Evolutionary conservation across 2,113 vertebrate genomes (phyloP), one percentile per base, ranked within the genome.

Genomic region (Ondatra zibethicus): DNA sequence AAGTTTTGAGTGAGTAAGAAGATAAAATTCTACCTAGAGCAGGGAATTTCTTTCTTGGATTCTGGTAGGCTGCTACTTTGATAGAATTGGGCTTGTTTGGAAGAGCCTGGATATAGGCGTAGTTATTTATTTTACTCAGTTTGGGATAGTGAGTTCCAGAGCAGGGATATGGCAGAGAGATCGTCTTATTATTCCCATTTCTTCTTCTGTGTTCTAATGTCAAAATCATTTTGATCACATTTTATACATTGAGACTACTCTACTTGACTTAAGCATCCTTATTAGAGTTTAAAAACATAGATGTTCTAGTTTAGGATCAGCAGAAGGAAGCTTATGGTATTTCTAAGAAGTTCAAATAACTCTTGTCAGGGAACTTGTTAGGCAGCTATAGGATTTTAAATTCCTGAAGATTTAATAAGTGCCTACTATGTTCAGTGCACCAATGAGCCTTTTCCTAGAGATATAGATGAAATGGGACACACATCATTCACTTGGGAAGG

Each of bases 311-410:
- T 87, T 42, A 9, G 33, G 5, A 93, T 50, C 1, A n/a, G 27
- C 5, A 55, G 29, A 13, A 52, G 7, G 23, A 75, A 61, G 85
- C 42, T 93, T 85, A 76, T 23, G 5, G 27, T 50, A 61, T 92
- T 45, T 92, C 89, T 90, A 29, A 91, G 33, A 86, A 93, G 77
- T 58, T 14, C 14, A 96, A 84, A 88, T 6, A n/a, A 66, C 55
- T 81, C 86, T 84, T 61, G 21, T 88, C 47, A 95, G 52, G 77
- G 65, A 73, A 90, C 36, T 76, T 91, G 33, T 47, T 27, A 45
- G 6, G 13, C 58, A 47, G 21, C 63, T 14, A 63, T 2, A 52
- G 33, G 11, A 33, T 61, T 94, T 90, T 96, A 5, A 88, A 89
- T 7, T 87, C 9, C 65, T 89, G 85, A 89, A 95, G 4, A 47